Percentiles rank a stretch among this genome's conserved stretches.
phyloP scores from a whole-genome alignment of 2,888 invertebrate genomes.

The Lypha dubia region DNA sequence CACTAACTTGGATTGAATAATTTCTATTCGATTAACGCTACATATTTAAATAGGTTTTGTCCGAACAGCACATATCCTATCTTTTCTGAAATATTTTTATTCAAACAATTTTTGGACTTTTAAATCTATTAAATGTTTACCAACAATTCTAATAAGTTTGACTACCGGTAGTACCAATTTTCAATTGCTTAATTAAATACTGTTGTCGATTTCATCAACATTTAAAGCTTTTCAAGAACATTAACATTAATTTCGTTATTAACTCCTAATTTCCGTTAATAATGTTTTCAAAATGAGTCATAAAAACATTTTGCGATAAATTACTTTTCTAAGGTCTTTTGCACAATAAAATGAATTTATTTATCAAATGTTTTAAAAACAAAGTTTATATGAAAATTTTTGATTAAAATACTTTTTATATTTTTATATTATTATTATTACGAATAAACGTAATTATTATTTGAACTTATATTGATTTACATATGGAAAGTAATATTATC shows the following conservation, averaged over 20 bases:
- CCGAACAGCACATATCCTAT: too few species aligned
- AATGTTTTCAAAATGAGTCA: constrained; percentile 35
- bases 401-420: background rate
- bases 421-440: too few species aligned
- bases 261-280: constrained; percentile 17
- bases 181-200: background rate
- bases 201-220: background rate
- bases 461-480: too few species aligned
- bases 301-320: constrained; percentile 37
- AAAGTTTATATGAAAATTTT: background rate
- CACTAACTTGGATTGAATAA: too few species aligned
- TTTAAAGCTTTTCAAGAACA: constrained; percentile 9
- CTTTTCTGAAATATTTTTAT: too few species aligned
- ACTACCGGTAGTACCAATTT: background rate
- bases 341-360: background rate
- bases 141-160: background rate
- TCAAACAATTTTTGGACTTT: too few species aligned
- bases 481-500: too few species aligned
- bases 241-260: constrained; percentile 4
- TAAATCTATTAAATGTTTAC: too few species aligned
- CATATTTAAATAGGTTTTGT: too few species aligned
- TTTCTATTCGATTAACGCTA: too few species aligned
- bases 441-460: too few species aligned
- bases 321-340: background rate
- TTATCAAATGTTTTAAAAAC: background rate